Conservation (phyloP, 2,888 invertebrate species). For the Rhorus exstirpatorius region DNA sequence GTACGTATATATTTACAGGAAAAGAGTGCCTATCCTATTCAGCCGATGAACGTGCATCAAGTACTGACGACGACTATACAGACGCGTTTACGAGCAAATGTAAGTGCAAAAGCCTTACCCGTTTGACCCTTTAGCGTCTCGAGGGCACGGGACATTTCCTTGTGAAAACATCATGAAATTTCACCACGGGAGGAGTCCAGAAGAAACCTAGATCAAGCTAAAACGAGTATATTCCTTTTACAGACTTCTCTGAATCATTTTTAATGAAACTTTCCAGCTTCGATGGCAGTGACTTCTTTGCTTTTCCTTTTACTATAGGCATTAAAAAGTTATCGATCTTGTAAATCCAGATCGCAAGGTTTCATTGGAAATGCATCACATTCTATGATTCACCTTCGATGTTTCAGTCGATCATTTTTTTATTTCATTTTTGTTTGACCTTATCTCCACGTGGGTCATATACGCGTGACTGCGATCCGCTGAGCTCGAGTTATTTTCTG, state of each 20-base stretch:
- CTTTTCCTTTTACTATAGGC: no score
- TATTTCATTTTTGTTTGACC: no score
- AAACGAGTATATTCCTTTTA: neutral
- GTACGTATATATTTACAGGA: neutral
- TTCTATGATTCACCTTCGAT: no score
- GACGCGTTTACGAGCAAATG: conserved; percentile 78
- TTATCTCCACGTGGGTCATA: no score
- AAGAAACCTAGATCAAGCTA: conserved; percentile 3
- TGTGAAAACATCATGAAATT: conserved; percentile 23
- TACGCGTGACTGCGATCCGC: no score
- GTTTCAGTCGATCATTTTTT: no score
- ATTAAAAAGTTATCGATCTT: no score
- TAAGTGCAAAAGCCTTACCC: conserved; percentile 44
- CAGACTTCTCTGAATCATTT: neutral
- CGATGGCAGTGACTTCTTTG: no score
- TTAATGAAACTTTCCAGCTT: neutral
- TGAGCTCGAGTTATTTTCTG: no score
- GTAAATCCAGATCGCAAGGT: no score
- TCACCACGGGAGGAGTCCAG: neutral
- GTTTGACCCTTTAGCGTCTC: conserved; percentile 76
- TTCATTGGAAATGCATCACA: no score
- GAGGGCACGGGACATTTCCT: conserved; percentile 68
- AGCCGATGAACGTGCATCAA: conserved; percentile 67
- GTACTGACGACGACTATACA: conserved; percentile 50
- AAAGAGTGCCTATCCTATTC: conserved; percentile 52